These are phyloP conservation scores for Cerastis rubricosa DNA, from an alignment of 2,888 invertebrate genomes.

Conservation along the genomic window DNA sequence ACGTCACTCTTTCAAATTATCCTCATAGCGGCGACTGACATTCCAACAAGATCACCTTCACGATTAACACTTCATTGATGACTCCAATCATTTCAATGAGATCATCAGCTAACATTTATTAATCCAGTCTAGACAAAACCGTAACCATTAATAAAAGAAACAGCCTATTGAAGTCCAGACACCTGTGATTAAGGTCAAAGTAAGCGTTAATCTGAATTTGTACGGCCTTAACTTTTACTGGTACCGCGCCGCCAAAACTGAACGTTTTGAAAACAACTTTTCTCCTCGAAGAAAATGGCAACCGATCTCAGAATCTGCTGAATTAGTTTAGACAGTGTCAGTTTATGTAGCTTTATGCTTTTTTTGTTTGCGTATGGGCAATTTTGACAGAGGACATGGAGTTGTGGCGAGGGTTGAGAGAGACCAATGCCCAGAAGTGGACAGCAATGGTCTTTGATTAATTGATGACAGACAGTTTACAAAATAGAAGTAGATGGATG, in stretches of 20 bases:
- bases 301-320: not conserved
- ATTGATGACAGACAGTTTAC: not conserved
- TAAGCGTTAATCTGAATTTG: conserved; percentile 13
- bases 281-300: not conserved
- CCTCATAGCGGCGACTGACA: not conserved
- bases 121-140: conserved; percentile 30
- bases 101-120: conserved; percentile 15
- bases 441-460: not conserved
- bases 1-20: not conserved
- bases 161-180: conserved; percentile 18
- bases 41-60: conserved; percentile 11
- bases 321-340: not conserved
- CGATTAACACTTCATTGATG: not conserved
- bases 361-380: too few species aligned
- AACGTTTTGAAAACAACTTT: not conserved
- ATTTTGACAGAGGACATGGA: not conserved
- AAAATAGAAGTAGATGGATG: not conserved
- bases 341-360: too few species aligned
- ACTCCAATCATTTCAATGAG: conserved; percentile 15
- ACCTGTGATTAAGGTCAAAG: conserved; percentile 44
- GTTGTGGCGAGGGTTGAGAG: not conserved
- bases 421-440: not conserved
- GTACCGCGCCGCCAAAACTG: not conserved
- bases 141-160: conserved; percentile 39
- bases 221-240: conserved; percentile 2